phyloP scores from a whole-genome alignment of 2,113 vertebrate species.

The Typhlomys cinereus region DNA sequence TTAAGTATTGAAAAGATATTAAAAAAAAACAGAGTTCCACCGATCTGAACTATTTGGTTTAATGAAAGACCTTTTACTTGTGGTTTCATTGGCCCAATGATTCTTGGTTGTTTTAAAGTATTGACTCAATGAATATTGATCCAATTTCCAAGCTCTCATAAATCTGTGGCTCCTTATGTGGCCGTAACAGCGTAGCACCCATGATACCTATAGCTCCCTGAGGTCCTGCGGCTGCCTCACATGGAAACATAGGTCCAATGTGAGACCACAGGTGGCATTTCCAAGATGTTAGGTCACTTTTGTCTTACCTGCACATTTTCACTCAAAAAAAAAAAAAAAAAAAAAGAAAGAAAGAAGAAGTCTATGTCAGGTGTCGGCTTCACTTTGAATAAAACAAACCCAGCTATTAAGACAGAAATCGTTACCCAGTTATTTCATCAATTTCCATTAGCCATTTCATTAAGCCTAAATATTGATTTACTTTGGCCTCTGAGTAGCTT shows the following conservation, averaged over 20 bases:
- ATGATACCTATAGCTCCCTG: neutral
- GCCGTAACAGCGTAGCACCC: neutral
- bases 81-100: constrained; percentile 16
- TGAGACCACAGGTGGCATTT: neutral
- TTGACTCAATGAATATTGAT: constrained; percentile 26
- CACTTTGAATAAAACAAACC: neutral
- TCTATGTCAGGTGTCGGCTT: neutral
- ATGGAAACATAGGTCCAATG: rapidly evolving
- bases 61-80: constrained; percentile 14
- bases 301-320: neutral
- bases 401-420: neutral
- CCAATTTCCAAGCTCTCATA: neutral
- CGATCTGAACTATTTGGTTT: constrained; percentile 18
- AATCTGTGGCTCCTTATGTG: neutral
- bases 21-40: constrained; percentile 35
- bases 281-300: neutral
- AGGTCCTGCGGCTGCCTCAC: neutral
- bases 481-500: neutral
- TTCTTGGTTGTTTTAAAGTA: constrained; percentile 53
- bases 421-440: neutral
- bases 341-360: neutral
- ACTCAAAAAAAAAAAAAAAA: neutral
- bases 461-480: neutral
- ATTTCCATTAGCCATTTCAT: neutral
- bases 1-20: constrained; percentile 6